Conservation (phyloP, 1,140 invertebrate species). For the Mizuhopecten yessoensis region DNA sequence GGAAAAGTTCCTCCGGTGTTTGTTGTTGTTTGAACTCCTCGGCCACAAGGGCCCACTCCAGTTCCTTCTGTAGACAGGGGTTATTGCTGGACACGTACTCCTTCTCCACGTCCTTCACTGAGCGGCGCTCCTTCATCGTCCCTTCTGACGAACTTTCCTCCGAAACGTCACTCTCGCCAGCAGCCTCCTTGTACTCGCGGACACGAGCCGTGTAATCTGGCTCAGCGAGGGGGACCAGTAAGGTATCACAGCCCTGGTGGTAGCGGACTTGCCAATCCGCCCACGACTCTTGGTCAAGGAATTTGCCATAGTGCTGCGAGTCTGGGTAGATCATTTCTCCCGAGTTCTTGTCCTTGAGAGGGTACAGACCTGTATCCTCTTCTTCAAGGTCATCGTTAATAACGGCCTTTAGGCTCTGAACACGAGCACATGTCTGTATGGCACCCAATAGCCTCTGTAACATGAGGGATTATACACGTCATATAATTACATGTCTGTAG, state of each 20-base stretch:
- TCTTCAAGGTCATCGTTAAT: neutral
- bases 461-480: neutral
- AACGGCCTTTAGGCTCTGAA: conserved; percentile 11
- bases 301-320: conserved; percentile 78
- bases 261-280: conserved; percentile 79
- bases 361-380: conserved; percentile 59
- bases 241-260: conserved; percentile 65
- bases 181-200: conserved; percentile 57
- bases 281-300: conserved; percentile 80
- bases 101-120: conserved; percentile 66
- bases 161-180: conserved; percentile 42
- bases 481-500: too few species aligned
- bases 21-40: conserved; percentile 54
- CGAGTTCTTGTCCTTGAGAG: conserved; percentile 68
- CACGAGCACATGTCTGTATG: conserved; percentile 15
- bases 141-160: conserved; percentile 22
- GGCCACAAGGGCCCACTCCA: conserved; percentile 51
- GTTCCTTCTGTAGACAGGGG: conserved; percentile 54
- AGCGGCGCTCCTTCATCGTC: conserved; percentile 66
- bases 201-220: conserved; percentile 57
- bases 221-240: conserved; percentile 63
- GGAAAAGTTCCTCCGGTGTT: conserved; percentile 52
- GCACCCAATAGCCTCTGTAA: neutral
- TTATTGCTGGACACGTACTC: conserved; percentile 58
- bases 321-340: conserved; percentile 73